Evolutionary conservation across 2,797 vertebrate genomes (phyloP).

Genomic region (Epinephelus malabaricus): DNA sequence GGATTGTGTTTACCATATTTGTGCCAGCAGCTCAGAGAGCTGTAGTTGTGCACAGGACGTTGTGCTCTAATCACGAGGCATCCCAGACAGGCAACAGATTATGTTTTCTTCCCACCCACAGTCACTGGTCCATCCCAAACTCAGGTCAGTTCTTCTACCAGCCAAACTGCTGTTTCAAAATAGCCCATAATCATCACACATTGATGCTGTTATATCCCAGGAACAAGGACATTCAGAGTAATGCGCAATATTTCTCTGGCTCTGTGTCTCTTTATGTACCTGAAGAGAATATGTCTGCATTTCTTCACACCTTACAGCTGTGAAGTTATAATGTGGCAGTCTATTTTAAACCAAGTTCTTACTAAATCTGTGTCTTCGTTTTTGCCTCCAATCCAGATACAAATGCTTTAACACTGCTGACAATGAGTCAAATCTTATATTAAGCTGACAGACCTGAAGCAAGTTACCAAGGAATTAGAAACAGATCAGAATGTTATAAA

Average conservation of each 20-base stretch:
- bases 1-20: neutral
- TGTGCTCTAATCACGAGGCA: conserved; percentile 19
- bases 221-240: neutral
- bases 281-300: neutral
- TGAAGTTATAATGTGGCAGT: neutral
- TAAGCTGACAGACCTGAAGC: neutral
- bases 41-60: conserved; percentile 28
- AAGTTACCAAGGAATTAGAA: too few species aligned
- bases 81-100: conserved; percentile 49
- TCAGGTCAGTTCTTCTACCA: neutral
- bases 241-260: too few species aligned
- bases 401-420: neutral
- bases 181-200: neutral
- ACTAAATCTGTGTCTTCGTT: neutral
- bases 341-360: neutral
- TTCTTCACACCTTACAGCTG: neutral
- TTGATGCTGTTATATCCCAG: neutral
- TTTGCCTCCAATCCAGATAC: too few species aligned
- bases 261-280: neutral
- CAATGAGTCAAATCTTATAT: neutral
- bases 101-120: conserved; percentile 35
- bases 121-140: conserved; percentile 15
- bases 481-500: too few species aligned
- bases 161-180: neutral
- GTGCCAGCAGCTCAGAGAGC: conserved; percentile 36